Conservation (phyloP, 2,797 vertebrate genomes). For the Champsocephalus esox region DNA sequence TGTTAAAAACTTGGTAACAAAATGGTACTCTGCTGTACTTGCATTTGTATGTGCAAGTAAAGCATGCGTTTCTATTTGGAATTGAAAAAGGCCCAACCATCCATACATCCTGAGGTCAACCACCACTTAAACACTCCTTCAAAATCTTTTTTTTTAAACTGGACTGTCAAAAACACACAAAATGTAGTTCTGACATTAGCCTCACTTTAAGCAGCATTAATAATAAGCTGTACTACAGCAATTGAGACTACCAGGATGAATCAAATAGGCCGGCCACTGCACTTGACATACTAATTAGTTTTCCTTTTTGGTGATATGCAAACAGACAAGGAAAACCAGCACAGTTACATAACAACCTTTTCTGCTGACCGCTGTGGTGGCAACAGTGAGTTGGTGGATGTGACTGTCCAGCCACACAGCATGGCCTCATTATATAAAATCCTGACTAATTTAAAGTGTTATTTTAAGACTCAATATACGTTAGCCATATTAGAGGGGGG, state of each 20-base stretch:
- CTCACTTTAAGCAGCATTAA: slow-evolving; percentile 14
- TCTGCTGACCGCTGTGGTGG: slow-evolving; percentile 49
- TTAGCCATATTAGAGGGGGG: background rate
- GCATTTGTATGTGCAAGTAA: no score
- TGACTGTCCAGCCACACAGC: slow-evolving; percentile 41
- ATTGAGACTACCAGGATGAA: background rate
- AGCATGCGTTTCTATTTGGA: no score
- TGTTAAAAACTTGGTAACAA: no score
- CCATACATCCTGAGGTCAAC: background rate
- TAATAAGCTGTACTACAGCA: background rate
- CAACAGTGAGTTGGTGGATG: slow-evolving; percentile 46
- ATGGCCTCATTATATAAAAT: slow-evolving; percentile 48
- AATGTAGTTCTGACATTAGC: background rate
- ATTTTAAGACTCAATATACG: slow-evolving; percentile 4
- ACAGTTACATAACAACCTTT: slow-evolving; percentile 61
- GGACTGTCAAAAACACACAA: background rate
- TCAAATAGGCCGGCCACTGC: slow-evolving; percentile 1
- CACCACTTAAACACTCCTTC: background rate
- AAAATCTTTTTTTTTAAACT: background rate
- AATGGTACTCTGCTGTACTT: no score
- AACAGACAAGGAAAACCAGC: slow-evolving; percentile 50
- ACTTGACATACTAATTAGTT: slow-evolving; percentile 36
- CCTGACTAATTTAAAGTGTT: slow-evolving; percentile 8
- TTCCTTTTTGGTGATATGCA: slow-evolving; percentile 24
- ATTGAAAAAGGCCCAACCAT: no score